Percentiles rank a stretch among this genome's conserved stretches.
Evolutionary conservation across 1,140 invertebrate species (phyloP).

Genomic region (Hyphantria cunea): DNA sequence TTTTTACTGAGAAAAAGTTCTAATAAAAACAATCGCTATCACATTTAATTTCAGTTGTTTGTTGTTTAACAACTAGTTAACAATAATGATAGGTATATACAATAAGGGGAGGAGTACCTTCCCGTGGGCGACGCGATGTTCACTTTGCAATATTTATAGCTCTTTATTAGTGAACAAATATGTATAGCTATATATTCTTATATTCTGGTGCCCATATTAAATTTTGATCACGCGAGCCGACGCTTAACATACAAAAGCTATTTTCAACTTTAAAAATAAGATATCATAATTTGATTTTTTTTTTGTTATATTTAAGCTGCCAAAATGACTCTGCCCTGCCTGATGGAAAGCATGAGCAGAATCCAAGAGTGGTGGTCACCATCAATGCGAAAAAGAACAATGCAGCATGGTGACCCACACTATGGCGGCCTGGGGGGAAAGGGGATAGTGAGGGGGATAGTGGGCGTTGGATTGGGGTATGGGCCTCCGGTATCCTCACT

Average conservation of each 20-base stretch:
- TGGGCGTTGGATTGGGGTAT: too few relatives aligned
- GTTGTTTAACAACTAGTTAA: not conserved
- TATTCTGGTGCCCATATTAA: slow-evolving; percentile 31
- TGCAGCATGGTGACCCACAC: too few relatives aligned
- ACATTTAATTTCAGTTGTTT: too few relatives aligned
- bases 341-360: too few relatives aligned
- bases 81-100: slow-evolving; percentile 25
- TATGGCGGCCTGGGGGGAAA: too few relatives aligned
- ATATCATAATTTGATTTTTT: not conserved
- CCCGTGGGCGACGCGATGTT: slow-evolving; percentile 43
- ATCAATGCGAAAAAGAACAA: too few relatives aligned
- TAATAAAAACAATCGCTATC: slow-evolving; percentile 2
- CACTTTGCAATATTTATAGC: slow-evolving; percentile 51
- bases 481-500: too few relatives aligned
- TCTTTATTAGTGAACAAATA: slow-evolving; percentile 23
- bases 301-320: too few relatives aligned
- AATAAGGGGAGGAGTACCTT: slow-evolving; percentile 36
- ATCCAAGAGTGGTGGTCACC: too few relatives aligned
- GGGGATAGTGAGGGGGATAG: too few relatives aligned
- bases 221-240: slow-evolving; percentile 42
- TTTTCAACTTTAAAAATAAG: slow-evolving; percentile 6
- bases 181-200: too few relatives aligned
- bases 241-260: slow-evolving; percentile 47
- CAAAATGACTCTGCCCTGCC: too few relatives aligned
- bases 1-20: not conserved